Evolutionary conservation across 2,113 vertebrate species (phyloP).

Genomic region (Dolichotis patagonum): DNA sequence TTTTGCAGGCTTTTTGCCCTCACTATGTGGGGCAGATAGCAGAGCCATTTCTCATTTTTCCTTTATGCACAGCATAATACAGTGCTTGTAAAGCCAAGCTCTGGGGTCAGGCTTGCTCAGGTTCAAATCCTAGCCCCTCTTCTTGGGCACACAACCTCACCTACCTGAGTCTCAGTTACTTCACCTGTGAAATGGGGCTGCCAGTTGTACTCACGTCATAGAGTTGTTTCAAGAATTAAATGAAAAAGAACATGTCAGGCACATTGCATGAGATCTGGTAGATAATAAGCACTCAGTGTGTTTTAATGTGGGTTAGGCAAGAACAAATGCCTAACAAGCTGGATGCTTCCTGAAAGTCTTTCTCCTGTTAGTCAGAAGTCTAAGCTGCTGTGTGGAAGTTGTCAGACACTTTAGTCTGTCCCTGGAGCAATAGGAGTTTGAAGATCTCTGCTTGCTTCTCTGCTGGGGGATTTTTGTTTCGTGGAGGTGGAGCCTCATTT

Average conservation of each 20-base stretch:
- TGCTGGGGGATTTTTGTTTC: background rate
- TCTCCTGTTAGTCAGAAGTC: background rate
- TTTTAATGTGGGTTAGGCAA: background rate
- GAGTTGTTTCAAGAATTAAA: background rate
- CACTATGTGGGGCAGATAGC: background rate
- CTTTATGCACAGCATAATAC: background rate
- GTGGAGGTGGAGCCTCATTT: background rate
- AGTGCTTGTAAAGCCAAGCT: background rate
- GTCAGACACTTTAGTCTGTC: background rate
- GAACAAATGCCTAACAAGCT: background rate
- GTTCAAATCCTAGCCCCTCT: background rate
- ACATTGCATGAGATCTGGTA: background rate
- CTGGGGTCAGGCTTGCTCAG: background rate
- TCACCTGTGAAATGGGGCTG: background rate
- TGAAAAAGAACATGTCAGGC: background rate
- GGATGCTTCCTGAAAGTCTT: background rate
- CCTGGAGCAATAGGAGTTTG: background rate
- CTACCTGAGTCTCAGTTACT: background rate
- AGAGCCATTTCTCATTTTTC: background rate
- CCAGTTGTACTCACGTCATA: background rate
- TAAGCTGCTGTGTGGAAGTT: background rate
- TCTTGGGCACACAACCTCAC: background rate
- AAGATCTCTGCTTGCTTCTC: background rate
- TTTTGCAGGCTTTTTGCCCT: background rate
- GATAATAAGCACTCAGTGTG: background rate